phyloP scores from a whole-genome alignment of 2,113 vertebrate species.

The Turnix velox region DNA sequence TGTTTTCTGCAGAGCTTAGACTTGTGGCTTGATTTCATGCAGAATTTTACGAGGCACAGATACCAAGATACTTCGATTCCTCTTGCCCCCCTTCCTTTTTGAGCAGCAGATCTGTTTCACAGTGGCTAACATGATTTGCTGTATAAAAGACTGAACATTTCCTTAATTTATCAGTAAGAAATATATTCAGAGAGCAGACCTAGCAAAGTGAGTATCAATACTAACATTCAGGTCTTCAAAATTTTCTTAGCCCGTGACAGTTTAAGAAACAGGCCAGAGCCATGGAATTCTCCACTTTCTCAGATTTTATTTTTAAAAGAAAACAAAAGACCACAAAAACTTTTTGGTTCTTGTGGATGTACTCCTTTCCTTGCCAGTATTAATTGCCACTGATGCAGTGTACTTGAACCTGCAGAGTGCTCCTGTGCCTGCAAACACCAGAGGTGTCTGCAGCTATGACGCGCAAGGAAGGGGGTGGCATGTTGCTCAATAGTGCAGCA shows the following conservation, averaged over 20 bases:
- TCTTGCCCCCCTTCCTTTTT: neutral
- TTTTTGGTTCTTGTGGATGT: neutral
- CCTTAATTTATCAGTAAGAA: neutral
- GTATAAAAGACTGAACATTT: neutral
- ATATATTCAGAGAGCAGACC: neutral
- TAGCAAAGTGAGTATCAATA: neutral
- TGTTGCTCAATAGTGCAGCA: neutral
- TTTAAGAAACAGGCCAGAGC: neutral
- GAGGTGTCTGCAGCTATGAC: neutral
- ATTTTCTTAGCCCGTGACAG: neutral
- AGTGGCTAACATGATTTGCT: neutral
- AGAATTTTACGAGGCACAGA: neutral
- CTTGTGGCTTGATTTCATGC: neutral
- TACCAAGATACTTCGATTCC: neutral
- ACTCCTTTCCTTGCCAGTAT: neutral
- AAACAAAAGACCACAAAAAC: neutral
- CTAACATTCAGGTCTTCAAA: neutral
- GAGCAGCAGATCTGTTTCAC: neutral
- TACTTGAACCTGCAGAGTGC: neutral
- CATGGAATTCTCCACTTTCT: neutral
- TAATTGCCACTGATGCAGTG: neutral
- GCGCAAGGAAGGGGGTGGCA: neutral
- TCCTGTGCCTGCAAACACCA: fast-evolving
- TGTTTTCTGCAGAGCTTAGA: neutral
- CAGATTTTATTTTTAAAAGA: neutral